Percentiles rank a stretch among this genome's conserved stretches.
Conservation (phyloP, 2,113 vertebrate species). For the Gavia stellata region DNA sequence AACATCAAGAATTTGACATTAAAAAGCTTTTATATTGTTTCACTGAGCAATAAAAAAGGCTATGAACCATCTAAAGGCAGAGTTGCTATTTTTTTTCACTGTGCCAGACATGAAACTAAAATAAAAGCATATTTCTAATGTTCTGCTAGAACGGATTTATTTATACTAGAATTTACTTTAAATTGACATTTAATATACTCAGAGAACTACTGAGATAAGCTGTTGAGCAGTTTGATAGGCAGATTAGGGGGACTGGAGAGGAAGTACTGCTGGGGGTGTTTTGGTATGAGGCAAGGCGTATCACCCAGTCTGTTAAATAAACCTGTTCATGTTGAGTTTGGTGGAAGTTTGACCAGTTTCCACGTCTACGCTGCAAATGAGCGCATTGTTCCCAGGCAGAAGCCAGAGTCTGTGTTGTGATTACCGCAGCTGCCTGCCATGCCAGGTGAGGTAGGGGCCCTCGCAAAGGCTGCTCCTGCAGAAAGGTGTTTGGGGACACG, state of each 20-base stretch:
- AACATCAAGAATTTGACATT: constrained; percentile 20
- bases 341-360: not conserved
- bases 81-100: constrained; percentile 20
- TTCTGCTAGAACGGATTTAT: constrained; percentile 1
- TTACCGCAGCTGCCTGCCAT: not conserved
- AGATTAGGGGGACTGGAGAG: not conserved
- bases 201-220: not conserved
- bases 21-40: constrained; percentile 53
- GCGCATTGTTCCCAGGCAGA: not conserved
- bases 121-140: constrained; percentile 3
- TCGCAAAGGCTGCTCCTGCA: not conserved
- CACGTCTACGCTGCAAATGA: not conserved
- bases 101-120: constrained; percentile 10
- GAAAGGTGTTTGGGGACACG: not conserved
- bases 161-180: constrained; percentile 43
- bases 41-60: constrained; percentile 33
- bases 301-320: not conserved
- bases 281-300: not conserved
- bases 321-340: not conserved
- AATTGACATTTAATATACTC: not conserved
- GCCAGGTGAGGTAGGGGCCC: fast-evolving
- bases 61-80: constrained; percentile 28
- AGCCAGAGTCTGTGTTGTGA: not conserved
- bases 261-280: not conserved
- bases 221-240: not conserved